Evolutionary conservation across 1,140 invertebrate genomes (phyloP).

Genomic region (Drosophila sp.): DNA sequence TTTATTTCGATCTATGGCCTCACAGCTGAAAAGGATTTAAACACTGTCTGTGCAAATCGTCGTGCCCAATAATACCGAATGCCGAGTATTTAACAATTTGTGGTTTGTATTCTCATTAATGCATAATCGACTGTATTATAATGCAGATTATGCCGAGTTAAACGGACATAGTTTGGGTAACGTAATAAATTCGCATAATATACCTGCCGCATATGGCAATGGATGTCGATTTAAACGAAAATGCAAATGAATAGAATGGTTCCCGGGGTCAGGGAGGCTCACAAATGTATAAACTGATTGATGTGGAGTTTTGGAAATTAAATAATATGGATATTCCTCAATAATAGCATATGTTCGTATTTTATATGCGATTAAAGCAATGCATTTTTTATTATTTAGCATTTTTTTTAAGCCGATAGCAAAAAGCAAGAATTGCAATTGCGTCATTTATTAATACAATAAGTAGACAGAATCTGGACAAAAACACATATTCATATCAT

Average conservation of each 20-base stretch:
- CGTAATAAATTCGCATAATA: conserved; percentile 70
- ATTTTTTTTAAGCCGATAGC: no score
- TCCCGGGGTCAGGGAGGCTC: neutral
- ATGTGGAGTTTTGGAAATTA: conserved; percentile 5
- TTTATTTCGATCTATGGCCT: conserved; percentile 8
- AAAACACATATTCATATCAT: no score
- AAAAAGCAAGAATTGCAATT: no score
- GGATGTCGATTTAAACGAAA: conserved; percentile 35
- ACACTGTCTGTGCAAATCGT: conserved; percentile 13
- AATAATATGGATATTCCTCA: conserved; percentile 5
- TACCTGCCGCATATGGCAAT: conserved; percentile 37
- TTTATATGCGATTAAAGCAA: no score
- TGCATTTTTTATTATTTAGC: no score
- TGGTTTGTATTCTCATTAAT: conserved; percentile 64
- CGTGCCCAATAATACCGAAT: neutral
- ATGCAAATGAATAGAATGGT: conserved; percentile 17
- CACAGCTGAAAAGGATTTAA: conserved; percentile 60
- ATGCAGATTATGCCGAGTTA: conserved; percentile 57
- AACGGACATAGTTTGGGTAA: conserved; percentile 57
- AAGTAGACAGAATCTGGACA: no score
- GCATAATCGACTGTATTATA: conserved; percentile 55
- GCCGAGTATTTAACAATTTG: conserved; percentile 58
- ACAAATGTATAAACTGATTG: conserved; percentile 19
- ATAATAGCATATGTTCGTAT: neutral
- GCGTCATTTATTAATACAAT: no score